These are phyloP conservation scores for Eupeodes latifasciatus DNA, from an alignment of 2,888 invertebrate species.

Conservation along the genomic window DNA sequence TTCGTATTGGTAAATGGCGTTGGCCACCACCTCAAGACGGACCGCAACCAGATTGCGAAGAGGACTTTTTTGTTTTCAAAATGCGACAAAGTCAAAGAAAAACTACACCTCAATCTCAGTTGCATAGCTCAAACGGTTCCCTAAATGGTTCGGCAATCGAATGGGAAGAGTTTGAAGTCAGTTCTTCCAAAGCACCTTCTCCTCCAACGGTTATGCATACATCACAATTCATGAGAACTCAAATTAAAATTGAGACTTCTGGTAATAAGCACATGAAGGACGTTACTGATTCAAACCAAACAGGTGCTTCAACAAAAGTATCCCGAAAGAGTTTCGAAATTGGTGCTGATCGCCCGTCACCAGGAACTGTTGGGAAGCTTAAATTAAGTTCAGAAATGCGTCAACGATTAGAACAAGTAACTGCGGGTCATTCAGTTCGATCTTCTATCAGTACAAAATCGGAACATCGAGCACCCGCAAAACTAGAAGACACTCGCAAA, in stretches of 20 bases:
- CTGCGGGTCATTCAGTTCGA: slow-evolving; percentile 93
- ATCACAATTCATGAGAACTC: slow-evolving; percentile 79
- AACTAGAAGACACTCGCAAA: slow-evolving; percentile 93
- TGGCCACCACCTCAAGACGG: slow-evolving; percentile 96
- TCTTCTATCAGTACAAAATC: slow-evolving; percentile 89
- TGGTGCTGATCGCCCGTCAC: slow-evolving; percentile 91
- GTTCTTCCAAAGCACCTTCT: slow-evolving; percentile 83
- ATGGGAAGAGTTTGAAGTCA: slow-evolving; percentile 94
- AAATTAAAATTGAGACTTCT: slow-evolving; percentile 80
- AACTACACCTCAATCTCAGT: slow-evolving; percentile 89
- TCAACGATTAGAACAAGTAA: slow-evolving; percentile 93
- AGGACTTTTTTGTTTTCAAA: slow-evolving; percentile 95
- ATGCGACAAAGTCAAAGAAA: slow-evolving; percentile 92
- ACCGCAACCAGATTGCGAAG: slow-evolving; percentile 90
- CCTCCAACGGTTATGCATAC: slow-evolving; percentile 78
- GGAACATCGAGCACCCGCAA: slow-evolving; percentile 90
- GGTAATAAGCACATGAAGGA: slow-evolving; percentile 63
- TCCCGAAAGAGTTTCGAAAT: slow-evolving; percentile 89
- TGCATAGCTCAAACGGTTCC: slow-evolving; percentile 81
- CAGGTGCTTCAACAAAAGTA: slow-evolving; percentile 77
- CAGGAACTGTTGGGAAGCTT: slow-evolving; percentile 95
- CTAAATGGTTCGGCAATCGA: slow-evolving; percentile 86
- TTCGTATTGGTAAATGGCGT: slow-evolving; percentile 97
- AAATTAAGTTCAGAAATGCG: slow-evolving; percentile 96
- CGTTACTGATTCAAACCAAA: slow-evolving; percentile 19